Evolutionary conservation across 2,113 vertebrate genomes (phyloP).

Genomic region (Saimiri boliviensis): DNA sequence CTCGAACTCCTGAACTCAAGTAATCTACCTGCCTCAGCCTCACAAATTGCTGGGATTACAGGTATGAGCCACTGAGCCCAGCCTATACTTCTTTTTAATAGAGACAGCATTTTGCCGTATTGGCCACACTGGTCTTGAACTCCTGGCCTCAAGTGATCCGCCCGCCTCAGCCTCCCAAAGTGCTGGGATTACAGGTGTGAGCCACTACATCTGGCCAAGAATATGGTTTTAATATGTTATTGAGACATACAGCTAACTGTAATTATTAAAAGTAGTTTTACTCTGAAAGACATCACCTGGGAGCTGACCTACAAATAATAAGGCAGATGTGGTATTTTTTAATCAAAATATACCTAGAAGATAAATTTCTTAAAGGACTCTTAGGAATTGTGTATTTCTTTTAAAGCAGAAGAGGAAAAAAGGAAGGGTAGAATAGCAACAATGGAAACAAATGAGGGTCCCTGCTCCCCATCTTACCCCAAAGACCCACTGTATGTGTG

Average conservation of each 20-base stretch:
- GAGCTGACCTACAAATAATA: slow-evolving; percentile 1
- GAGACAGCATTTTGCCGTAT: no score
- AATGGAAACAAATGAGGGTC: slow-evolving; percentile 6
- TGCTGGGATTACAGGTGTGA: no score
- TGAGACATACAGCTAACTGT: slow-evolving; percentile 12
- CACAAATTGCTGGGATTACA: no score
- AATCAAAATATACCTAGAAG: background rate
- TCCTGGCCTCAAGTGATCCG: no score
- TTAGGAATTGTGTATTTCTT: background rate
- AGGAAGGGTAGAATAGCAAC: background rate
- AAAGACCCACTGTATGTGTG: background rate
- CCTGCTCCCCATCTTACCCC: background rate
- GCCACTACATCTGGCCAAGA: no score
- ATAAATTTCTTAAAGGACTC: slow-evolving; percentile 20
- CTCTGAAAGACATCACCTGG: background rate
- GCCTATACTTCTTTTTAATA: no score
- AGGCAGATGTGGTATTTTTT: background rate
- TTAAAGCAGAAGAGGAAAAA: background rate
- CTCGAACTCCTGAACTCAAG: no score
- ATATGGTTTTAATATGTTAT: background rate
- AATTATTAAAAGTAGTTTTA: slow-evolving; percentile 46
- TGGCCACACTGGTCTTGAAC: no score
- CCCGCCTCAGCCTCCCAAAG: no score
- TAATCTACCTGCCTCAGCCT: no score
- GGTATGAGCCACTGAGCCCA: no score